Evolutionary conservation across 2,113 vertebrate species (phyloP).

Genomic region (Mastomys natalensis): DNA sequence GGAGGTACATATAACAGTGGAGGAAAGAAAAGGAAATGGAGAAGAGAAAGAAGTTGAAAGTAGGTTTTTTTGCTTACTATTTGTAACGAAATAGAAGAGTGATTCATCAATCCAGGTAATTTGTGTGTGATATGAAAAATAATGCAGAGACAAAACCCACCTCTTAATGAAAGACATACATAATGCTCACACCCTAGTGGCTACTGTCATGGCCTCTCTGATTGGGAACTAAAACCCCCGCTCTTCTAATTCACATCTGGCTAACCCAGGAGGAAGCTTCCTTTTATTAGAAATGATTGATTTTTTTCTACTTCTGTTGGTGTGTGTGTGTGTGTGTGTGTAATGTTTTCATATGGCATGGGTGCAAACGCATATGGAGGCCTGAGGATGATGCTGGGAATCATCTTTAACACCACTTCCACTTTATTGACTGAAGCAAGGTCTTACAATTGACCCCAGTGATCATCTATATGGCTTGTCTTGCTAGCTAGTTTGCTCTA

Average conservation of each 20-base stretch:
- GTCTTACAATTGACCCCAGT: neutral
- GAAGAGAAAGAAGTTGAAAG: constrained; percentile 87
- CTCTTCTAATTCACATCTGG: neutral
- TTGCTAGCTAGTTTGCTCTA: neutral
- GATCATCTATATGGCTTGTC: neutral
- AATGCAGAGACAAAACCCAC: constrained; percentile 19
- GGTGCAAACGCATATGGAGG: neutral
- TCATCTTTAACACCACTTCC: neutral
- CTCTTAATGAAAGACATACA: constrained; percentile 60
- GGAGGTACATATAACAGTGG: constrained; percentile 89
- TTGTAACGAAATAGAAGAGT: constrained; percentile 86
- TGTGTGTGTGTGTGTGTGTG: neutral
- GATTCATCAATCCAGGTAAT: constrained; percentile 76
- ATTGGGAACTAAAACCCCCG: constrained; percentile 31
- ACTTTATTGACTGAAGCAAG: neutral
- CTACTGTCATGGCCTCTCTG: constrained; percentile 28
- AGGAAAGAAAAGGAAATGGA: constrained; percentile 88
- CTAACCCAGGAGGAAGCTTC: neutral
- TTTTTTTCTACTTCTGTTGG: neutral
- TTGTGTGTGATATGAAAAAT: constrained; percentile 42
- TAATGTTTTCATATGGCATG: too few species aligned
- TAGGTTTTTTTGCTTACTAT: constrained; percentile 70
- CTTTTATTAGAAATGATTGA: neutral
- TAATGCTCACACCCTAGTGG: constrained; percentile 25
- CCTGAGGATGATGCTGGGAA: neutral